These are phyloP conservation scores for Channa maculata DNA, from an alignment of 2,113 vertebrate genomes.

Conservation along the genomic window DNA sequence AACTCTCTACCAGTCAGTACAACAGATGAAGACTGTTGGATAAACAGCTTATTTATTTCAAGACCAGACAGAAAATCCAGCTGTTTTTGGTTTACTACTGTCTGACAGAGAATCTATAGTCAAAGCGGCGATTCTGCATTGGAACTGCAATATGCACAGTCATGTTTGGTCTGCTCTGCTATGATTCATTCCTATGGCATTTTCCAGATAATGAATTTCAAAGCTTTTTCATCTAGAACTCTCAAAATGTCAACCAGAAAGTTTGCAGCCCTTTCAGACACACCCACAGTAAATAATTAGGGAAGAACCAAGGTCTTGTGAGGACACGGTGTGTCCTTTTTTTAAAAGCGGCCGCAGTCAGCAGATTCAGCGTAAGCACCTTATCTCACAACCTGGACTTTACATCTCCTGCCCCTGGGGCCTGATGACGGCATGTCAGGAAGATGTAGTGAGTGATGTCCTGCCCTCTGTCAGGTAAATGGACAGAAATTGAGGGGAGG, in stretches of 20 bases:
- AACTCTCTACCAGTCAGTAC: constrained; percentile 35
- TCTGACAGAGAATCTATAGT: constrained; percentile 23
- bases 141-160: constrained; percentile 29
- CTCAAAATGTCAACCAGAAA: constrained; percentile 67
- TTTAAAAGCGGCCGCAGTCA: constrained; percentile 26
- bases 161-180: constrained; percentile 33
- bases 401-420: constrained; percentile 15
- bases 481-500: constrained; percentile 8
- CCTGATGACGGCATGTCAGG: constrained; percentile 46
- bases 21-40: constrained; percentile 20
- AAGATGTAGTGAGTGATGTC: constrained; percentile 51
- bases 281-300: constrained; percentile 59
- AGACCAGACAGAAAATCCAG: constrained; percentile 6
- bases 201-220: constrained; percentile 60
- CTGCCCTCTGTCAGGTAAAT: constrained; percentile 43
- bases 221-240: constrained; percentile 52
- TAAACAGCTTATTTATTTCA: background rate
- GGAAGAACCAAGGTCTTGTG: constrained; percentile 14
- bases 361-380: constrained; percentile 21
- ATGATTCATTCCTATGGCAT: constrained; percentile 64
- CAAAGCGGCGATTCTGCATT: constrained; percentile 18
- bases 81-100: constrained; percentile 14
- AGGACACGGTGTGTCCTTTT: constrained; percentile 29
- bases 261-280: constrained; percentile 49
- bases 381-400: constrained; percentile 19